Percentiles rank a stretch among this genome's conserved stretches.
Evolutionary conservation across 2,888 invertebrate genomes (phyloP).

Genomic region (Drosophila paramelanica): DNA sequence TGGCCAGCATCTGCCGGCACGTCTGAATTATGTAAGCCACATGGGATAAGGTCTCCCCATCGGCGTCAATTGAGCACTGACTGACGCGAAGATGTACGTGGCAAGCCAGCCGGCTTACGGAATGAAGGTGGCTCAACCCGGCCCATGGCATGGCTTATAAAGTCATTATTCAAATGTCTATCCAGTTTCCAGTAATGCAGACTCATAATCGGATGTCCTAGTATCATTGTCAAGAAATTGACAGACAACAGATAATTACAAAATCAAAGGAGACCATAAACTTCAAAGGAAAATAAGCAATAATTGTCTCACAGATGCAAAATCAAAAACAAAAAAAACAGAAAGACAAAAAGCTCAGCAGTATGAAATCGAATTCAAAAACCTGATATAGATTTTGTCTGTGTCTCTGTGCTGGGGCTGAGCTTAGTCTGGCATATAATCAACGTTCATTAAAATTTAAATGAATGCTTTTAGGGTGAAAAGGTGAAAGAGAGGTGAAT

Average conservation of each 20-base stretch:
- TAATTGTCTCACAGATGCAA: conserved; percentile 27
- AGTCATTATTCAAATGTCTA: conserved; percentile 64
- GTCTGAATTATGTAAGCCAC: conserved; percentile 44
- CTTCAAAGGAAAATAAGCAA: conserved; percentile 2
- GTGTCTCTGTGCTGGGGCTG: background rate
- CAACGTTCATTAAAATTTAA: conserved; percentile 56
- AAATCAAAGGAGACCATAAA: conserved; percentile 27
- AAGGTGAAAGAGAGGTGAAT: conserved; percentile 1
- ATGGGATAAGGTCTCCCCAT: conserved; percentile 25
- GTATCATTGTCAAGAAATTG: conserved; percentile 46
- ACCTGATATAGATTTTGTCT: conserved; percentile 7
- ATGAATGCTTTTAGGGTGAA: conserved; percentile 25
- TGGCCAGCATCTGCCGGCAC: conserved; percentile 16
- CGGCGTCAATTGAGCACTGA: conserved; percentile 27
- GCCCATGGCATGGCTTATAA: conserved; percentile 54
- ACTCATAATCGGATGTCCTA: conserved; percentile 42
- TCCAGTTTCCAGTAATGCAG: conserved; percentile 36
- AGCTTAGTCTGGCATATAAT: conserved; percentile 39
- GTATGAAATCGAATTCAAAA: conserved; percentile 25
- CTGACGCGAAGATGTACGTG: conserved; percentile 3
- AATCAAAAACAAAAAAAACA: conserved; percentile 15
- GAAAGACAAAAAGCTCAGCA: conserved; percentile 6
- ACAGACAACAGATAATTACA: conserved; percentile 50
- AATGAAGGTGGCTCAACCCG: conserved; percentile 33
- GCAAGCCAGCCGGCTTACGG: conserved; percentile 25